Evolutionary conservation across 1,140 invertebrate genomes (phyloP).

Genomic region (roundworm (Caenorhabditis elegans)): DNA sequence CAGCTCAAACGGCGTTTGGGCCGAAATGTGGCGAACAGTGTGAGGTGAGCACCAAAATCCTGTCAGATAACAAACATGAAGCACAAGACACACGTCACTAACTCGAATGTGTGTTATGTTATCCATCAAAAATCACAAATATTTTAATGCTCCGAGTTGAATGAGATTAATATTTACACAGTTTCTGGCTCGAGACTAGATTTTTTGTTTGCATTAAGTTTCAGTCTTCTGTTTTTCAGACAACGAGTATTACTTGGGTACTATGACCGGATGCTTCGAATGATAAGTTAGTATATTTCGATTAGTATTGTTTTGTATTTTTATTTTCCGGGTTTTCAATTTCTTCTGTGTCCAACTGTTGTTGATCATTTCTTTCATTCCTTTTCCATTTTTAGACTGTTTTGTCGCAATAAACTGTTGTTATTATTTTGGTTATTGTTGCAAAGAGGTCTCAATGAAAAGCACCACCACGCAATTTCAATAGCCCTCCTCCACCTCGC

Average conservation of each 20-base stretch:
- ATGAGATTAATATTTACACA: not conserved
- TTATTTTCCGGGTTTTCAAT: not conserved
- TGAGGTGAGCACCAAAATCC: slow-evolving; percentile 1
- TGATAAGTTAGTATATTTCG: not conserved
- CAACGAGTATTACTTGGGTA: not conserved
- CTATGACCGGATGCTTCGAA: not conserved
- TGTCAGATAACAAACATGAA: slow-evolving; percentile 15
- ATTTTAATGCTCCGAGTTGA: not conserved
- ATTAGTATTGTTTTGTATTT: not conserved
- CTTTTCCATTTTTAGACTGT: not conserved
- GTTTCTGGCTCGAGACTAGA: too few species aligned
- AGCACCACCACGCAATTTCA: not conserved
- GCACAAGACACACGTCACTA: slow-evolving; percentile 11
- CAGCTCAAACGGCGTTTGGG: not conserved
- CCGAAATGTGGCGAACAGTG: not conserved
- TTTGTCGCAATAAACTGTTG: not conserved
- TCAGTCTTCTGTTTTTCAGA: not conserved
- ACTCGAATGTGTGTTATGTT: too few species aligned
- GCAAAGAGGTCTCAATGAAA: not conserved
- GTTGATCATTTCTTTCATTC: not conserved
- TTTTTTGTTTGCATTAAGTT: too few species aligned
- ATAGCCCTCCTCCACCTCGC: not conserved
- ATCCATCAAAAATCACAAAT: not conserved
- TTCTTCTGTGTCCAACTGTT: not conserved
- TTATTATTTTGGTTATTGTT: not conserved